A percentile compares a stretch with the other conserved stretches of the same genome.
phyloP scores from a whole-genome alignment of 2,797 vertebrate species.

The Amniataba percoides region DNA sequence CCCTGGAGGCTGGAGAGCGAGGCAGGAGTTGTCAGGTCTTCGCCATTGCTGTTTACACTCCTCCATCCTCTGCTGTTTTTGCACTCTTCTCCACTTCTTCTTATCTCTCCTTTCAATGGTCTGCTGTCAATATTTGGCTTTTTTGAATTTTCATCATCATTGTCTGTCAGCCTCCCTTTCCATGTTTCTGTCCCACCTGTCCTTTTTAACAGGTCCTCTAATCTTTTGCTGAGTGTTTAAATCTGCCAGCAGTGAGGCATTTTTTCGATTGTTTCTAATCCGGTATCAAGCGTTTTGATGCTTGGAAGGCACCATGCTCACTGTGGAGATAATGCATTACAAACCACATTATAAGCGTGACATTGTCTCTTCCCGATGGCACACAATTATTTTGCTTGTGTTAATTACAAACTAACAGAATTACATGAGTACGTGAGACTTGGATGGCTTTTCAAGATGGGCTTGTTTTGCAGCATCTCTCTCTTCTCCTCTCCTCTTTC shows the following conservation, averaged over 20 bases:
- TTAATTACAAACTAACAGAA: not conserved
- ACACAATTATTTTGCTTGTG: not conserved
- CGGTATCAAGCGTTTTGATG: constrained; percentile 5
- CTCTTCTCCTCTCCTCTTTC: constrained; percentile 22
- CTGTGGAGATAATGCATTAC: constrained; percentile 4
- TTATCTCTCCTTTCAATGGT: constrained; percentile 4
- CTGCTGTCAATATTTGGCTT: not conserved
- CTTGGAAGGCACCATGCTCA: not conserved
- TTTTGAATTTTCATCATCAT: not conserved
- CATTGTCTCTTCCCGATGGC: not conserved
- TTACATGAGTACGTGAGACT: not conserved
- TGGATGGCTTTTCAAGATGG: not conserved
- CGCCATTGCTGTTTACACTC: constrained; percentile 7
- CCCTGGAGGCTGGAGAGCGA: constrained; percentile 14
- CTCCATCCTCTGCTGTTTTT: constrained; percentile 18
- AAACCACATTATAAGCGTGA: not conserved
- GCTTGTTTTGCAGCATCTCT: not conserved
- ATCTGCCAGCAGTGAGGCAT: not conserved
- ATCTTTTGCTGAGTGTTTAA: not conserved
- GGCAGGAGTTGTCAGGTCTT: constrained; percentile 1
- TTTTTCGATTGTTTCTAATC: not conserved
- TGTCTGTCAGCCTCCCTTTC: not conserved
- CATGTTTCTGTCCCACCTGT: not conserved
- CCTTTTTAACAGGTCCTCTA: not conserved
- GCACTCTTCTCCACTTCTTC: constrained; percentile 8